Evolutionary conservation across 2,888 invertebrate genomes (phyloP).

Genomic region (Limenitis camilla): DNA sequence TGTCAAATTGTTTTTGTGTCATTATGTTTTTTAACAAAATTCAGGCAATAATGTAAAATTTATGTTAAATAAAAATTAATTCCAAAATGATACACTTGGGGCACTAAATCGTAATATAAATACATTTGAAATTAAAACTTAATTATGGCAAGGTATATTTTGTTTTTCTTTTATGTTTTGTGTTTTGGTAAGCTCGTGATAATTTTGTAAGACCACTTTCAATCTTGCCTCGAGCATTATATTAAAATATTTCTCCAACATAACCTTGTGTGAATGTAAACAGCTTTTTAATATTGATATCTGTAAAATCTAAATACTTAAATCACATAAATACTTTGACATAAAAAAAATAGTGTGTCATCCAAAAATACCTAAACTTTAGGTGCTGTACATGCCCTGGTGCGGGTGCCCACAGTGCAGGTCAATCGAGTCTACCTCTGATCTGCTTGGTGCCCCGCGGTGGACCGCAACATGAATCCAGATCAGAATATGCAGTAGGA

Average conservation of each 20-base stretch:
- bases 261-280: too few relatives aligned
- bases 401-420: constrained; percentile 17
- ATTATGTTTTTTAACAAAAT: not conserved
- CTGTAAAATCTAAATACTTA: too few relatives aligned
- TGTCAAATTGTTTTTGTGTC: constrained; percentile 1
- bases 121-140: not conserved
- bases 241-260: too few relatives aligned
- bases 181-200: too few relatives aligned
- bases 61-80: constrained; percentile 2
- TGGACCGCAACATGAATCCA: constrained; percentile 23
- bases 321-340: too few relatives aligned
- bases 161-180: constrained; percentile 6
- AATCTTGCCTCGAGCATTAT: too few relatives aligned
- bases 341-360: constrained; percentile 20
- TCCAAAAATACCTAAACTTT: constrained; percentile 4
- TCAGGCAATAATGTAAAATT: constrained; percentile 17
- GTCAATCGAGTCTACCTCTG: constrained; percentile 38
- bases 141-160: constrained; percentile 20
- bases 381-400: constrained; percentile 52
- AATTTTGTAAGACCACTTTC: too few relatives aligned
- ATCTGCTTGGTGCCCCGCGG: constrained; percentile 58
- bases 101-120: constrained; percentile 3
- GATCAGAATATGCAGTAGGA: constrained; percentile 25
- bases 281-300: too few relatives aligned
- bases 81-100: constrained; percentile 17